phyloP scores from a whole-genome alignment of 1,140 invertebrate species.

The Campoletis sonorensis region DNA sequence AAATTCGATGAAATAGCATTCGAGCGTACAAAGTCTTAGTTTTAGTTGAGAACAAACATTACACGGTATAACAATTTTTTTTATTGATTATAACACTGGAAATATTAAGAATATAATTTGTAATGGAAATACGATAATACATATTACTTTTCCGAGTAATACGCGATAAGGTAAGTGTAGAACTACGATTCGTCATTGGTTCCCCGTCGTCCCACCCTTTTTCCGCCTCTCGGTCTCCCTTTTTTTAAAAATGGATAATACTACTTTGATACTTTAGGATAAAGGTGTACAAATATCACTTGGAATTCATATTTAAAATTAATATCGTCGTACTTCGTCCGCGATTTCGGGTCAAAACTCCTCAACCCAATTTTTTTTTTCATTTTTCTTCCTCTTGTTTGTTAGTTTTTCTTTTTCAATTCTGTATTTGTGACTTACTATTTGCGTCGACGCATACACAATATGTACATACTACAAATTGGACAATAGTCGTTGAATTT shows the following conservation, averaged over 20 bases:
- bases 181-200: conserved; percentile 56
- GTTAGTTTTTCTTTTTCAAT: conserved; percentile 11
- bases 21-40: background rate
- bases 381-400: background rate
- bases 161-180: conserved; percentile 66
- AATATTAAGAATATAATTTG: conserved; percentile 77
- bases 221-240: conserved; percentile 53
- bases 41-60: conserved; percentile 32
- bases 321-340: background rate
- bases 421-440: conserved; percentile 10
- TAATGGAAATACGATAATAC: conserved; percentile 70
- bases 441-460: conserved; percentile 37
- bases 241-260: conserved; percentile 67
- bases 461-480: conserved; percentile 56
- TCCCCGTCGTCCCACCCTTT: background rate
- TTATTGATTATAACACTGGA: conserved; percentile 75
- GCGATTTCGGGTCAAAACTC: background rate
- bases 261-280: conserved; percentile 53
- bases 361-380: background rate
- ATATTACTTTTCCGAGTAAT: conserved; percentile 66
- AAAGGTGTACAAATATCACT: conserved; percentile 49
- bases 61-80: conserved; percentile 73
- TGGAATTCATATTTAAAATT: conserved; percentile 36
- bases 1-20: conserved; percentile 10
- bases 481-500: conserved; percentile 20